Evolutionary conservation across 2,888 invertebrate species (phyloP), one percentile per base, ranked within the genome.

Genomic region (Augiades crinisus): DNA sequence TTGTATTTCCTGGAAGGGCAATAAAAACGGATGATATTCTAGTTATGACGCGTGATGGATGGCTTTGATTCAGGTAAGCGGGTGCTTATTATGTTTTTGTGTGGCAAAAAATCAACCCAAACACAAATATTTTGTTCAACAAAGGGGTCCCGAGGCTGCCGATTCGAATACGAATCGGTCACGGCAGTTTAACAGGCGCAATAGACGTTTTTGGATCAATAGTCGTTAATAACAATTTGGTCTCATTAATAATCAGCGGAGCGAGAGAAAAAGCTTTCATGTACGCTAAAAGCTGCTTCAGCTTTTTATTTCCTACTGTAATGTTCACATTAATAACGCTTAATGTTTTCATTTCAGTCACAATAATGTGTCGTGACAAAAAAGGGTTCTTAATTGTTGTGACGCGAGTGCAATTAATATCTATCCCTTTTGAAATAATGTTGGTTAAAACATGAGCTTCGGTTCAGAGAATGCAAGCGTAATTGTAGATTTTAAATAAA

Each of bases 171-270:
- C 72, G 75, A 70, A 86, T 88, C 81, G 67, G 88, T 81, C 75
- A 87, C 84, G 88, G 80, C 78, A 80, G 80, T 86, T 88, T 84
- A 87, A 84, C 85, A 81, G 75, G 74, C 70, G 78, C 84, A 83
- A 89, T 87, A 78, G 82, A 70, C 78, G 78, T 81, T 87, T 86
- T 85, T 66, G 67, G 68, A 68, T 67, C 75, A 68, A 62, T 64
- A 63, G 67, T 70, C 70, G 80, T 80, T 84, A 84, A 82, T 85
- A 84, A 84, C 75, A 70, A 85, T 83, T 81, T 82, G 69, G 75
- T 75, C 78, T 82, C 81, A 81, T 83, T 83, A 86, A 84, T 79
- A 81, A 80, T 75, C 83, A 81, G 66, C 75, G 72, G 70, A 83
- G 75, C 80, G 79, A 72, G 72, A 74, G 76, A 72, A 21, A 76